Conservation (phyloP, 1,140 invertebrate species). For the Drosophila punjabiensis region DNA sequence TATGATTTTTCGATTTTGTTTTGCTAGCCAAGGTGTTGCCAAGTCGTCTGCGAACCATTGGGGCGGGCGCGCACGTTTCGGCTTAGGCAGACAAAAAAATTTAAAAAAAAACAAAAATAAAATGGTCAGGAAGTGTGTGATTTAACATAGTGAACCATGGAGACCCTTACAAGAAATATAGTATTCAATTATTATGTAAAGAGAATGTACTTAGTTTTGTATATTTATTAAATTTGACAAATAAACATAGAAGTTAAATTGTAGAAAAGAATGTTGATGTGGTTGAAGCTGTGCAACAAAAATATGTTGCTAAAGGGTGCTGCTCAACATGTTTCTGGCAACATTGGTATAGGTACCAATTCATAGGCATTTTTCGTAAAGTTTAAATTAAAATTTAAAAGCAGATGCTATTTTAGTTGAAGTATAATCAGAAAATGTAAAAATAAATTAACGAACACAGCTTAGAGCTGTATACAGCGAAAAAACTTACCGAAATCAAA, state of each 20-base stretch:
- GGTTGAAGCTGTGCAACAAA: background rate
- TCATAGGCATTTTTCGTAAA: background rate
- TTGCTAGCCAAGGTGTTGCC: constrained; percentile 70
- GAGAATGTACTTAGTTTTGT: background rate
- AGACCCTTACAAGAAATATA: constrained; percentile 31
- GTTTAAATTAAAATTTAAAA: no score
- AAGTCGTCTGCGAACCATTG: constrained; percentile 61
- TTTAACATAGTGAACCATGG: background rate
- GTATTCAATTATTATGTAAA: background rate
- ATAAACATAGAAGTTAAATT: no score
- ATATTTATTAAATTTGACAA: background rate
- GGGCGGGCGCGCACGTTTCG: constrained; percentile 37
- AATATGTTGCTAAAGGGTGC: background rate
- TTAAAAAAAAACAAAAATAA: constrained; percentile 8
- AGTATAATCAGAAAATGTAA: background rate
- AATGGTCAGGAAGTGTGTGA: background rate
- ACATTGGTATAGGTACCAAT: background rate
- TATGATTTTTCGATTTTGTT: constrained; percentile 31
- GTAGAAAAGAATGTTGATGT: background rate
- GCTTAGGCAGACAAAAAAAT: constrained; percentile 41
- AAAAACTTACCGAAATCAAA: no score
- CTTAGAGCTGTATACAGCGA: no score
- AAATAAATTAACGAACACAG: no score
- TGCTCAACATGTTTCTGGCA: background rate
- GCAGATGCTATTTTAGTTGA: no score